phyloP scores from a whole-genome alignment of 2,888 invertebrate species.

The Sphaeridia pumilis region DNA sequence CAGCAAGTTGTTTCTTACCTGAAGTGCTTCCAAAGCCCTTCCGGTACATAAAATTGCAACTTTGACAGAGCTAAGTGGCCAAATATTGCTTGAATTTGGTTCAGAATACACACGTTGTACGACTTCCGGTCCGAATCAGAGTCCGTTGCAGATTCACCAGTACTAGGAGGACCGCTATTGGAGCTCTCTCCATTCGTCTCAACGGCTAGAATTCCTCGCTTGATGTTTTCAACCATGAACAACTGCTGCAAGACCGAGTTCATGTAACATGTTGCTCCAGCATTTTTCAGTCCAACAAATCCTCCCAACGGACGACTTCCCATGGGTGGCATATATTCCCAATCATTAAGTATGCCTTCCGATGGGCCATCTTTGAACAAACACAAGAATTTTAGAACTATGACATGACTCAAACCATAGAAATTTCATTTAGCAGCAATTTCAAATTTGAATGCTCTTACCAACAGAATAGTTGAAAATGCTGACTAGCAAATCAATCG shows the following conservation, averaged over 20 bases:
- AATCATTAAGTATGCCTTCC: conserved; percentile 73
- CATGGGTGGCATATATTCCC: conserved; percentile 93
- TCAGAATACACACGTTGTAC: conserved; percentile 87
- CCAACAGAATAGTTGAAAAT: conserved; percentile 63
- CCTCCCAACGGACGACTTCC: conserved; percentile 81
- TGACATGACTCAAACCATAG: too few relatives aligned
- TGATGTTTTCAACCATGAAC: conserved; percentile 77
- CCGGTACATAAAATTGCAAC: conserved; percentile 93
- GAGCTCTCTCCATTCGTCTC: conserved; percentile 27
- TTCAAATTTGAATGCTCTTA: too few relatives aligned
- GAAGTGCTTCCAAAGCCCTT: conserved; percentile 95
- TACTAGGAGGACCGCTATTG: conserved; percentile 12
- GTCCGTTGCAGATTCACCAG: conserved; percentile 23
- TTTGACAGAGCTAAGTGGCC: conserved; percentile 92
- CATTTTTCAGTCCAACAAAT: conserved; percentile 94
- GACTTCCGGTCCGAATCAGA: conserved; percentile 46
- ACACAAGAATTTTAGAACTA: too few relatives aligned
- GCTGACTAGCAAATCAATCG: conserved; percentile 72
- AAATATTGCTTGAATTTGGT: conserved; percentile 95
- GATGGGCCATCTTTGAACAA: conserved; percentile 12
- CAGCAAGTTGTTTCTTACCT: too few relatives aligned
- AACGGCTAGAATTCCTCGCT: conserved; percentile 63
- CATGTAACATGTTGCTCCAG: conserved; percentile 98
- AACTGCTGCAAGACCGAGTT: conserved; percentile 95
- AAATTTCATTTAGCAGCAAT: too few relatives aligned